These are phyloP conservation scores for Tubulanus polymorphus DNA, from an alignment of 2,888 invertebrate genomes.

Conservation along the genomic window DNA sequence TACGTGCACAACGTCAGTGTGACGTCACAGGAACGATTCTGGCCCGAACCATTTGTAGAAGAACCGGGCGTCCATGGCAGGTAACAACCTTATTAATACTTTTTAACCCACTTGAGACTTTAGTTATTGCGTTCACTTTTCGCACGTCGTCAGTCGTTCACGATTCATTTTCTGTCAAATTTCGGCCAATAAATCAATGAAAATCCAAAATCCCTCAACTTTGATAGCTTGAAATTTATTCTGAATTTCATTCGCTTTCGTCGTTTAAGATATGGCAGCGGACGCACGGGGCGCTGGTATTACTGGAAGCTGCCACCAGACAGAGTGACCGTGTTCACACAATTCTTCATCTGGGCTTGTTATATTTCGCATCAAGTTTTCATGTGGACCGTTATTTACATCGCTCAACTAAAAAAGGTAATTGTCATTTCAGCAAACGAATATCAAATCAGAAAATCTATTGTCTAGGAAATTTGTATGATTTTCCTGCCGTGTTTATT, in stretches of 20 bases:
- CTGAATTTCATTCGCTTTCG: no score
- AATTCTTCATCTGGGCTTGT: constrained; percentile 20
- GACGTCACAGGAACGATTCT: constrained; percentile 18
- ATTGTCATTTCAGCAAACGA: no score
- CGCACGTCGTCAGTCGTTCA: no score
- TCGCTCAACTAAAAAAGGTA: constrained; percentile 20
- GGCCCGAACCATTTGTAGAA: constrained; percentile 18
- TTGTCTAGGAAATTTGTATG: not conserved
- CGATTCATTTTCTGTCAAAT: no score
- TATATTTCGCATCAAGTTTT: constrained; percentile 21
- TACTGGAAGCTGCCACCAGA: constrained; percentile 24
- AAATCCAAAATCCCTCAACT: no score
- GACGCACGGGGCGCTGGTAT: constrained; percentile 21
- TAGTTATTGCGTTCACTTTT: no score
- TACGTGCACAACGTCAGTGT: constrained; percentile 21
- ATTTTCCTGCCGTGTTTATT: not conserved
- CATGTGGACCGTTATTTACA: constrained; percentile 19
- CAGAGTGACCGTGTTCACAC: constrained; percentile 16
- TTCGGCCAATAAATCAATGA: no score
- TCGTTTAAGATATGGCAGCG: constrained; percentile 18
- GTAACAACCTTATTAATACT: no score
- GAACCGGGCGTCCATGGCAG: constrained; percentile 23
- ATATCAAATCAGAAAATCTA: no score
- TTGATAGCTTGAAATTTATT: no score
- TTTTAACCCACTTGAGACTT: no score